A percentile compares a stretch with the other conserved stretches of the same genome.
Conservation (phyloP, 2,113 vertebrate species). For the Chloebia gouldiae region DNA sequence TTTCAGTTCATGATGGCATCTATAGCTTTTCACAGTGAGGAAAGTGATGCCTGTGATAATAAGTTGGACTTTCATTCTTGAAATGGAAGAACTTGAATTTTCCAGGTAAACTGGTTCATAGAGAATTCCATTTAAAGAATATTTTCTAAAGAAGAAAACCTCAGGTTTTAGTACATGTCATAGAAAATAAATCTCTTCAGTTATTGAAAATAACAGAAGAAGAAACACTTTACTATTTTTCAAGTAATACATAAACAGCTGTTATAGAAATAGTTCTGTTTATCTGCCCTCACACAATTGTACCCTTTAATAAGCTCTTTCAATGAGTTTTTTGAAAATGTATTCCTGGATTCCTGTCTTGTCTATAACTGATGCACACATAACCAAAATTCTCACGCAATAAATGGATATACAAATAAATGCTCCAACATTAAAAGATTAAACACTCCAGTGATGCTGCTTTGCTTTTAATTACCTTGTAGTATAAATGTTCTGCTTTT, state of each 20-base stretch:
- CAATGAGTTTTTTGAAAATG: neutral
- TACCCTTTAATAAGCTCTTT: neutral
- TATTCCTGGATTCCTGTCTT: neutral
- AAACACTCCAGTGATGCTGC: neutral
- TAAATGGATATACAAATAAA: neutral
- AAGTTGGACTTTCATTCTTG: neutral
- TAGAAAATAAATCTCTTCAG: neutral
- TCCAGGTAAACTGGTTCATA: neutral
- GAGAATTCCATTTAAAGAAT: neutral
- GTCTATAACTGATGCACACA: neutral
- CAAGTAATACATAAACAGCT: neutral
- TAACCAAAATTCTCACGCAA: neutral
- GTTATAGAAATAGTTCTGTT: neutral
- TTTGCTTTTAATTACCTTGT: neutral
- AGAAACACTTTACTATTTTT: neutral
- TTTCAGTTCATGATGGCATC: neutral
- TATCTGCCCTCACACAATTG: neutral
- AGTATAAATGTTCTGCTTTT: neutral
- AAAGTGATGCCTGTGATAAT: neutral
- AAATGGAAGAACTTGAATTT: neutral
- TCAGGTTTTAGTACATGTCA: neutral
- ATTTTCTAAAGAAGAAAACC: neutral
- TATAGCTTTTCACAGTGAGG: neutral
- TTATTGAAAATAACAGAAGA: neutral
- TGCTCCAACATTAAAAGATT: neutral